Evolutionary conservation across 2,888 invertebrate species (phyloP).

Genomic region (Oxycera nigricornis): DNA sequence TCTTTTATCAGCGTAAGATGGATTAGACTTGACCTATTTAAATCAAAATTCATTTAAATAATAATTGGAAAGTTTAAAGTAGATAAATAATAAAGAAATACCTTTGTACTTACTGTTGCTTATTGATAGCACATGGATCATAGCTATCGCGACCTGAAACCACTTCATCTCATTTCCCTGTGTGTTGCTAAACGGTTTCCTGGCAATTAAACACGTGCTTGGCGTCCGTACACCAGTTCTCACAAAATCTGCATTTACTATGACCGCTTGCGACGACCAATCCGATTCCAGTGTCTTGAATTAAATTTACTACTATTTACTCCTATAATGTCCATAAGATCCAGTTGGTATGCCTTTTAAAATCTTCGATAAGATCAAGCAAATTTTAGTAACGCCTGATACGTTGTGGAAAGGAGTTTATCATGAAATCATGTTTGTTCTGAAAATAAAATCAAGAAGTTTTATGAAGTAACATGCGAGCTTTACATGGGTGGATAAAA

Average conservation of each 20-base stretch:
- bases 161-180: constrained; percentile 64
- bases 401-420: not conserved
- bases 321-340: constrained; percentile 8
- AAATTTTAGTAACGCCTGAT: too few relatives aligned
- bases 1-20: too few relatives aligned
- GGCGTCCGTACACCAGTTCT: not conserved
- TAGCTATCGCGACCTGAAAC: constrained; percentile 63
- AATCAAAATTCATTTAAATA: too few relatives aligned
- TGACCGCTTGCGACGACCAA: constrained; percentile 23
- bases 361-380: not conserved
- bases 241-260: constrained; percentile 21
- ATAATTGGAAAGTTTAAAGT: too few relatives aligned
- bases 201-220: constrained; percentile 22
- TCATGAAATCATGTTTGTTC: not conserved
- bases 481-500: too few relatives aligned
- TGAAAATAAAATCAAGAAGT: not conserved
- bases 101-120: constrained; percentile 63
- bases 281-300: not conserved
- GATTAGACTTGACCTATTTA: too few relatives aligned
- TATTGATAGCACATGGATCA: constrained; percentile 63
- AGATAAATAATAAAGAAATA: not conserved
- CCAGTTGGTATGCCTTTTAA: not conserved
- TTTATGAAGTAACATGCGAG: too few relatives aligned
- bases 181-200: constrained; percentile 43
- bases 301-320: not conserved